A percentile compares a stretch with the other conserved stretches of the same genome.
Conservation (phyloP, 2,888 invertebrate species). For the Cyclophora albipunctata region DNA sequence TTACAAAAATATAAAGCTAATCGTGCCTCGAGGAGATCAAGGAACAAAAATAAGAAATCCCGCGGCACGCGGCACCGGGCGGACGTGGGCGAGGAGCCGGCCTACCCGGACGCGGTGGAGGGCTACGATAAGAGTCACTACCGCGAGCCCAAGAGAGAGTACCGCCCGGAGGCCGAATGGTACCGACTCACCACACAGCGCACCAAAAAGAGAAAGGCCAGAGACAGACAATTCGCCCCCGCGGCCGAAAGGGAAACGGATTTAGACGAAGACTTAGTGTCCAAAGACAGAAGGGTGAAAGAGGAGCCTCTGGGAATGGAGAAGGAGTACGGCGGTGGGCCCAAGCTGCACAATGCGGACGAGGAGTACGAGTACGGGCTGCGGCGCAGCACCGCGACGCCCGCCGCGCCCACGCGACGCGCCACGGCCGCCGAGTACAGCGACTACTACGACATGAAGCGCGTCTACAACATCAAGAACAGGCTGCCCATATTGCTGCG, state of each 20-base stretch:
- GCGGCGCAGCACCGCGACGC: background rate
- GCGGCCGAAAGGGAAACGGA: background rate
- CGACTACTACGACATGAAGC: constrained; percentile 54
- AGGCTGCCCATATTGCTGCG: constrained; percentile 38
- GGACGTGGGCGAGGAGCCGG: background rate
- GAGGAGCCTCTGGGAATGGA: background rate
- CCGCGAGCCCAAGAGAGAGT: constrained; percentile 32
- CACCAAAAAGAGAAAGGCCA: constrained; percentile 36
- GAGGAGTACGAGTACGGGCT: constrained; percentile 9
- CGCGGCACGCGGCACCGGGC: constrained; percentile 1
- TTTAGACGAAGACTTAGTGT: background rate
- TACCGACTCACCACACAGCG: constrained; percentile 26
- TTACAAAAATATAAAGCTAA: constrained; percentile 22
- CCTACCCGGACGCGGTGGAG: too few species aligned
- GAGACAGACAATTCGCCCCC: constrained; percentile 30
- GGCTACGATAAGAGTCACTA: constrained; percentile 18
- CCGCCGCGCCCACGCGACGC: background rate
- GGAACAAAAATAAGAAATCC: constrained; percentile 22
- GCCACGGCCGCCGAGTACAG: constrained; percentile 29
- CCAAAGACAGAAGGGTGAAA: background rate
- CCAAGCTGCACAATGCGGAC: constrained; percentile 3
- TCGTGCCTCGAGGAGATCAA: constrained; percentile 23
- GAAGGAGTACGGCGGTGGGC: background rate
- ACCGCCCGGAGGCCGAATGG: constrained; percentile 3
- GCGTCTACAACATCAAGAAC: constrained; percentile 41